Evolutionary conservation across 2,888 invertebrate genomes (phyloP), one percentile per base, ranked within the genome.

Genomic region (Danaus chrysippus): DNA sequence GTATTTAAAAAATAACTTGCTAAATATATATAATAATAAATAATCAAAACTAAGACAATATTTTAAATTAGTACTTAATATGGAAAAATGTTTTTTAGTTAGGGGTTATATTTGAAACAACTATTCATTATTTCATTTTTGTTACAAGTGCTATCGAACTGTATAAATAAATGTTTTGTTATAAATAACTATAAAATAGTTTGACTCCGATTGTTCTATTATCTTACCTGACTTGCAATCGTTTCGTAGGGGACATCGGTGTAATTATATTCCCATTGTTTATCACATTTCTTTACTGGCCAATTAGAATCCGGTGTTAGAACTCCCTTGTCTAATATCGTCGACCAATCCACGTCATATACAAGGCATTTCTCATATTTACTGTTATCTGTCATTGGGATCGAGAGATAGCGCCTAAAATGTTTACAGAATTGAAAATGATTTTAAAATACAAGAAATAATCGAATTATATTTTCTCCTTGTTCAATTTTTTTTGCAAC

Each of bases 161-260:
- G n/a, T n/a, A n/a, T n/a, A n/a, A n/a, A n/a, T n/a, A n/a, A n/a
- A n/a, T n/a, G n/a, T n/a, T n/a, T n/a, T n/a, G n/a, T n/a, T n/a
- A n/a, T n/a, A n/a, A n/a, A n/a, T n/a, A n/a, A n/a, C n/a, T n/a
- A n/a, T n/a, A n/a, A 23, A 5, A 23, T 5, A 15, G 10, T 3
- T 53, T 13, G 42, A 17, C 12, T 41, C 17, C 15, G 11, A 6
- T 2, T 23, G 10, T 42, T 43, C 17, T 43, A 13, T 42, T 12
- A 12, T 58, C 56, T 60, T 65, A 87, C 90, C 78, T 90, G 78
- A 0, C 87, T 78, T 58, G 89, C 87, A 57, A 91, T 87, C 17
- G 86, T 88, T 54, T 86, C 82, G 56, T 87, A 91, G 0, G 89
- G 85, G 3, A 89, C 82, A 76, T 91, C 89, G 0, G 82, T 86